Evolutionary conservation across 2,888 invertebrate species (phyloP), one percentile per base, ranked within the genome.

Genomic region (Cryptocheilus praepositus): DNA sequence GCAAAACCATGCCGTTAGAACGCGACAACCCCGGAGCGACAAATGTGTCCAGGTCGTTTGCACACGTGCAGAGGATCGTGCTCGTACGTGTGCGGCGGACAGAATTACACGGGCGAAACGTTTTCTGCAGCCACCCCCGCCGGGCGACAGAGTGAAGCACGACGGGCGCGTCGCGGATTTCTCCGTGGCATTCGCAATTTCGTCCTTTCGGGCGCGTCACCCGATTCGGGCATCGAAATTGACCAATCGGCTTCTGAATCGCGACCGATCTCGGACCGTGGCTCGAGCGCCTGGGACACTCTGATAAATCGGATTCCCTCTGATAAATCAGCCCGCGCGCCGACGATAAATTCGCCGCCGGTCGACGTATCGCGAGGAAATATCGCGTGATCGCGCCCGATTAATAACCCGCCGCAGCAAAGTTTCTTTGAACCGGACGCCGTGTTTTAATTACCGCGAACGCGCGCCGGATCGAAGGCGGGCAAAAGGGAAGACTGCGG

Each of bases 301-400:
- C 75, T 71, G 78, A 78, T 79, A 78, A 78, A 78, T 79, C 78
- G 78, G 71, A 79, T 74, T 64, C 66, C 46, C 66, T 52, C 69
- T 72, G 78, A 79, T 79, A 79, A 79, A 79, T 79, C 79, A 79
- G 71, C 7, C 58, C 13, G 49, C 44, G 57, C 62, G 55, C 5
- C 64, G 71, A 66, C 79, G 77, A 79, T 79, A 79, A 79, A 79
- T 79, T 77, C 70, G 74, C 53, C 62, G 53, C 67, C 67, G 65
- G 69, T 58, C 73, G 79, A 79, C 77, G 71, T 78, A 77, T 77
- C 79, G 76, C 76, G 71, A 64, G 70, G 70, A 78, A 75, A 82
- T 76, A 81, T 84, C 82, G 84, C 83, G 83, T 84, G 83, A 76
- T 82, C 75, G 70, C 59, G 53, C 70, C 68, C 77, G 76, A 84